phyloP scores from a whole-genome alignment of 2,888 invertebrate genomes.

The Digitonthophagus gazella region DNA sequence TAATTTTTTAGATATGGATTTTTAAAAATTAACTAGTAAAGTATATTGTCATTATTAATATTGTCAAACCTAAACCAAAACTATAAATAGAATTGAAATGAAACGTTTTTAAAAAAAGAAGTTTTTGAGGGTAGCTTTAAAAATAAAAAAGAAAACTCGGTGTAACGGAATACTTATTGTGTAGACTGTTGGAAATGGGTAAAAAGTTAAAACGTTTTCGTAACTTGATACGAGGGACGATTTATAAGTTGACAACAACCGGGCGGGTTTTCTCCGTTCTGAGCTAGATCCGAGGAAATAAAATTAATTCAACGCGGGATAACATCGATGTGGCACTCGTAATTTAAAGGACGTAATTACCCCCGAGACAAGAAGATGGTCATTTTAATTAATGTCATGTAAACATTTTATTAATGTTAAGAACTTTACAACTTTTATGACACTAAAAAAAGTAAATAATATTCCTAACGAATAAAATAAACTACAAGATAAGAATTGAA shows the following conservation, averaged over 20 bases:
- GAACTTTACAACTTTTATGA: no score
- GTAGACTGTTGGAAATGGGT: not conserved
- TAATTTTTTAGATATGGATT: no score
- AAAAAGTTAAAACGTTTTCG: not conserved
- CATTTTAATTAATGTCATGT: not conserved
- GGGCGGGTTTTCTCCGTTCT: not conserved
- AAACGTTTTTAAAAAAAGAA: not conserved
- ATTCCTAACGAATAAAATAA: no score
- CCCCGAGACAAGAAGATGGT: not conserved
- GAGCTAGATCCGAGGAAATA: not conserved
- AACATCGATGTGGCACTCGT: not conserved
- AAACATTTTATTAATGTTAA: not conserved
- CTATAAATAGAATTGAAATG: no score
- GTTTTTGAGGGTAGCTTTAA: not conserved
- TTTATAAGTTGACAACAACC: not conserved
- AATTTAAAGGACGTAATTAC: not conserved
- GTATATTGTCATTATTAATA: no score
- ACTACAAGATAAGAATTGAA: no score
- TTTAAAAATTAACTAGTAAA: no score
- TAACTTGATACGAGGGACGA: not conserved
- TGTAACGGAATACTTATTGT: not conserved
- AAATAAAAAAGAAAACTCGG: not conserved
- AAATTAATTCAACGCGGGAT: not conserved
- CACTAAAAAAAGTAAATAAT: no score
- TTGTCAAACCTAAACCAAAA: no score